Percentiles rank a stretch among this genome's conserved stretches.
Evolutionary conservation across 2,113 vertebrate species (phyloP).

Genomic region (Terrapene triunguis): DNA sequence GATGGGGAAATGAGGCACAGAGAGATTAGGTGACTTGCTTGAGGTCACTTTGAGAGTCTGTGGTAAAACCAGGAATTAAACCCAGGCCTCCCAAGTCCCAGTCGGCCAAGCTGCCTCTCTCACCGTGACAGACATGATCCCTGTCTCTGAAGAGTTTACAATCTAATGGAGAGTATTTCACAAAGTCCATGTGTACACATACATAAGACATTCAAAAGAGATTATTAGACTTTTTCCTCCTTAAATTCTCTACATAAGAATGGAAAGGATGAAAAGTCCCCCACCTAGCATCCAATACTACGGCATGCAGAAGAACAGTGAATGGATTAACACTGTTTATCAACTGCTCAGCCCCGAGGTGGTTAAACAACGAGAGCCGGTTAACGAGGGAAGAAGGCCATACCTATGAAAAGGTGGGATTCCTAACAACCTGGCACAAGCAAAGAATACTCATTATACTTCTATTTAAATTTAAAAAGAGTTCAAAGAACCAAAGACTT

Average conservation of each 20-base stretch:
- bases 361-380: constrained; percentile 34
- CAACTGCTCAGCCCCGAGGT: not conserved
- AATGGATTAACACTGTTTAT: constrained; percentile 3
- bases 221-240: not conserved
- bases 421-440: constrained; percentile 8
- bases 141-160: not conserved
- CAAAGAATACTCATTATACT: not conserved
- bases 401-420: not conserved
- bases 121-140: not conserved
- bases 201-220: not conserved
- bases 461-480: constrained; percentile 9
- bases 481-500: not conserved
- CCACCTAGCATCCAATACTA: not conserved
- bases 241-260: not conserved
- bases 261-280: not conserved
- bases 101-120: not conserved
- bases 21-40: not conserved
- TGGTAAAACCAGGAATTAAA: not conserved
- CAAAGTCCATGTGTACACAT: not conserved
- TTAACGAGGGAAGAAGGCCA: constrained; percentile 52
- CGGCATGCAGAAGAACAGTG: not conserved
- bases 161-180: not conserved
- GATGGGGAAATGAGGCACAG: not conserved
- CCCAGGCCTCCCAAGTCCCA: not conserved
- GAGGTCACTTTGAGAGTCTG: not conserved